phyloP scores from a whole-genome alignment of 1,140 invertebrate genomes.

The Drosophila nebulosa region DNA sequence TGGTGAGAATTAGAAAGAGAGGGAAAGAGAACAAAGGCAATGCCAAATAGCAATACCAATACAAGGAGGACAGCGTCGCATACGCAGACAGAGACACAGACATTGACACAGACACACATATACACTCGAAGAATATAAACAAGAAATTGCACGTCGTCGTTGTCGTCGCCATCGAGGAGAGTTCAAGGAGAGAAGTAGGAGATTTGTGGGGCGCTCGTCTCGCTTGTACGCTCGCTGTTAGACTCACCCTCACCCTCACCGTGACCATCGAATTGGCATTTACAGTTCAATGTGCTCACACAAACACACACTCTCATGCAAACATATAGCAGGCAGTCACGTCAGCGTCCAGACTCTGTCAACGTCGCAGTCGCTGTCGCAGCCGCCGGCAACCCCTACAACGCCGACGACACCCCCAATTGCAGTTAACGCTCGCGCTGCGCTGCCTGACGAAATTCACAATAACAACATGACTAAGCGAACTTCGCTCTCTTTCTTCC shows the following conservation, averaged over 20 bases:
- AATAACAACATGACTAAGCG: slow-evolving; percentile 76
- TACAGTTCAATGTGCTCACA: slow-evolving; percentile 74
- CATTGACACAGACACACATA: slow-evolving; percentile 1
- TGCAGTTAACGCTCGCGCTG: slow-evolving; percentile 37
- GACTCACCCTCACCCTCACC: slow-evolving; percentile 63
- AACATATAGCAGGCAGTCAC: slow-evolving; percentile 24
- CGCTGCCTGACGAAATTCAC: slow-evolving; percentile 64
- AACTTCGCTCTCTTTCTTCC: slow-evolving; percentile 21
- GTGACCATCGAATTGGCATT: slow-evolving; percentile 76
- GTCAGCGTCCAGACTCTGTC: slow-evolving; percentile 66
- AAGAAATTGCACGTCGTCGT: slow-evolving; percentile 58
- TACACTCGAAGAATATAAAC: slow-evolving; percentile 53
- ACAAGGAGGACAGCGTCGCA: slow-evolving; percentile 6
- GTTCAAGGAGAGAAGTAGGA: slow-evolving; percentile 5
- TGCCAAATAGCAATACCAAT: slow-evolving; percentile 17
- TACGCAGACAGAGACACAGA: slow-evolving; percentile 1
- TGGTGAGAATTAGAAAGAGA: slow-evolving; percentile 51
- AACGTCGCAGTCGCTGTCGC: slow-evolving; percentile 55
- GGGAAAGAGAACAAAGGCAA: slow-evolving; percentile 25
- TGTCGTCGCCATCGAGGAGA: background rate
- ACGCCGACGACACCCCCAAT: slow-evolving; percentile 36
- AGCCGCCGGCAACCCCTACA: slow-evolving; percentile 74
- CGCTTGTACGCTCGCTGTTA: no score
- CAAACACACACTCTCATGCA: slow-evolving; percentile 25
- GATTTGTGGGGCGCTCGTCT: slow-evolving; percentile 16